Conservation (phyloP, 2,888 invertebrate genomes). For the Synanthedon formicaeformis region DNA sequence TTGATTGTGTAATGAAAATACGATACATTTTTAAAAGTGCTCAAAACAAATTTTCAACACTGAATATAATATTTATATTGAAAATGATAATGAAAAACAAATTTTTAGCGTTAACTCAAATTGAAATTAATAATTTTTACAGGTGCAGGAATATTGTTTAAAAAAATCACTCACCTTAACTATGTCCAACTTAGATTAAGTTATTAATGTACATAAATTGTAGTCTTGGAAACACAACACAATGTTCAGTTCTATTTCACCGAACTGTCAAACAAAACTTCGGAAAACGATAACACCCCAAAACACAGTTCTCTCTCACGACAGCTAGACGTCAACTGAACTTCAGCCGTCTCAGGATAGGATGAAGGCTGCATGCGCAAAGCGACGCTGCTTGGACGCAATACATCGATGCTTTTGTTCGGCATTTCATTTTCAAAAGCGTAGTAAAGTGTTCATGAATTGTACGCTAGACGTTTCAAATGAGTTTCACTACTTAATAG, state of each 20-base stretch:
- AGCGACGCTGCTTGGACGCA: slow-evolving; percentile 6
- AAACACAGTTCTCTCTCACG: slow-evolving; percentile 22
- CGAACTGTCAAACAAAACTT: slow-evolving; percentile 30
- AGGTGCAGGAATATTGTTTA: neutral
- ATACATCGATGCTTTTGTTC: neutral
- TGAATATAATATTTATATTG: too few relatives aligned
- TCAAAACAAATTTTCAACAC: too few relatives aligned
- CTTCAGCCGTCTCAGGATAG: slow-evolving; percentile 29
- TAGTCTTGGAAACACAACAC: neutral
- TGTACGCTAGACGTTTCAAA: neutral
- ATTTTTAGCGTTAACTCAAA: too few relatives aligned
- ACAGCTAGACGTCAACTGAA: slow-evolving; percentile 33
- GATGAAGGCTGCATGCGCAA: slow-evolving; percentile 41
- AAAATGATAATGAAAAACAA: too few relatives aligned
- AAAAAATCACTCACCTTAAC: neutral
- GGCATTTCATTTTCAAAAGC: neutral
- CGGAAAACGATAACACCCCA: slow-evolving; percentile 11
- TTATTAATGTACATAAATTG: neutral
- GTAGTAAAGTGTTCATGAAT: neutral
- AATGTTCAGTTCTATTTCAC: slow-evolving; percentile 9
- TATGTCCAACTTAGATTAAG: neutral
- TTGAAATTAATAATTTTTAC: neutral
- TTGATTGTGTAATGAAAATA: too few relatives aligned
- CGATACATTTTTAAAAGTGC: too few relatives aligned
- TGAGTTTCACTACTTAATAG: too few relatives aligned